Conservation (phyloP, 2,113 vertebrate genomes). For the Rhombomys opimus region DNA sequence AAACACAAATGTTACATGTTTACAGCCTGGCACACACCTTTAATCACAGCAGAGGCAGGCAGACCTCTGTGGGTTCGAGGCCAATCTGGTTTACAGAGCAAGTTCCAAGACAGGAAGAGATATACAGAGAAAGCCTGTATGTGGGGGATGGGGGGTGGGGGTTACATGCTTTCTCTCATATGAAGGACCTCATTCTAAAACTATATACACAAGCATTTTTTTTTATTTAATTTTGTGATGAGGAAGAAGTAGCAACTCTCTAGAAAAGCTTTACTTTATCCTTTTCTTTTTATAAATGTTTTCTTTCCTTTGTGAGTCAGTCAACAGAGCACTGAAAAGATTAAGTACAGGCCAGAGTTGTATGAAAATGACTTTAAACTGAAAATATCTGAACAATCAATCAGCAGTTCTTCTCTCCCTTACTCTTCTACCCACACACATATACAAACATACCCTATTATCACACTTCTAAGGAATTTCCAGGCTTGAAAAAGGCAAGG, state of each 20-base stretch:
- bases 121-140: background rate
- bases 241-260: background rate
- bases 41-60: background rate
- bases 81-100: background rate
- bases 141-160: no score
- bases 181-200: background rate
- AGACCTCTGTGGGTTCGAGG: background rate
- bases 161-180: background rate
- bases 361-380: constrained; percentile 48
- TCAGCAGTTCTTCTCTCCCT: background rate
- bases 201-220: background rate
- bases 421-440: background rate
- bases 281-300: constrained; percentile 10
- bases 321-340: background rate
- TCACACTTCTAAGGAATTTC: background rate
- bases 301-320: background rate
- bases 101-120: background rate
- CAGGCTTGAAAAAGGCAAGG: background rate
- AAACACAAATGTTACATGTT: background rate
- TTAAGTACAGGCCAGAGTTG: background rate
- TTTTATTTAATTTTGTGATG: background rate
- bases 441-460: background rate
- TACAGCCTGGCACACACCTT: background rate
- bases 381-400: constrained; percentile 31
- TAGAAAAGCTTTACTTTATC: background rate